phyloP scores from a whole-genome alignment of 2,797 vertebrate genomes.

The Sebastolobus alascanus region DNA sequence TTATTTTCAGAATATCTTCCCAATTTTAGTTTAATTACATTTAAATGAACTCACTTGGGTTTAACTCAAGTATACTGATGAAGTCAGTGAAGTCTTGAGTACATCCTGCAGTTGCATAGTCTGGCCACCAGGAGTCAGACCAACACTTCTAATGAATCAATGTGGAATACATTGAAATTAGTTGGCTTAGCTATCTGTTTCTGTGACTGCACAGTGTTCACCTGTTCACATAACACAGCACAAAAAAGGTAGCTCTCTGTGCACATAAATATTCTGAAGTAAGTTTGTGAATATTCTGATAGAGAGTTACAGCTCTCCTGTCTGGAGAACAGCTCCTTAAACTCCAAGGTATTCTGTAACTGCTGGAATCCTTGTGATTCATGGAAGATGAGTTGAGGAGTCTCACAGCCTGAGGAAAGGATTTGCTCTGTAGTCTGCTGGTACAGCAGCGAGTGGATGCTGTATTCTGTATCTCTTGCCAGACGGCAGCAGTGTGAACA shows the following conservation, averaged over 20 bases:
- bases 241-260: background rate
- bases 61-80: background rate
- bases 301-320: too few species aligned
- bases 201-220: background rate
- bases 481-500: too few species aligned
- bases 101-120: background rate
- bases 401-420: too few species aligned
- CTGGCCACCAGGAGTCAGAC: constrained; percentile 22
- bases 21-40: background rate
- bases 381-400: too few species aligned
- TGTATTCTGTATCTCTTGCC: too few species aligned
- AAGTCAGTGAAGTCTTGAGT: too few species aligned
- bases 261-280: background rate
- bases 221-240: background rate
- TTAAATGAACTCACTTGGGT: background rate
- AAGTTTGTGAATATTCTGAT: background rate
- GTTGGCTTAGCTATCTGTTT: background rate
- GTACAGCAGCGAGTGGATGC: too few species aligned
- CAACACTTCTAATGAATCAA: background rate
- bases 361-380: too few species aligned
- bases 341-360: too few species aligned
- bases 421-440: too few species aligned
- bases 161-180: background rate
- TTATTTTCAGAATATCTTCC: background rate
- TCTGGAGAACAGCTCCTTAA: too few species aligned